phyloP scores from a whole-genome alignment of 2,113 vertebrate species.

The Ptychochromis oligacanthus region DNA sequence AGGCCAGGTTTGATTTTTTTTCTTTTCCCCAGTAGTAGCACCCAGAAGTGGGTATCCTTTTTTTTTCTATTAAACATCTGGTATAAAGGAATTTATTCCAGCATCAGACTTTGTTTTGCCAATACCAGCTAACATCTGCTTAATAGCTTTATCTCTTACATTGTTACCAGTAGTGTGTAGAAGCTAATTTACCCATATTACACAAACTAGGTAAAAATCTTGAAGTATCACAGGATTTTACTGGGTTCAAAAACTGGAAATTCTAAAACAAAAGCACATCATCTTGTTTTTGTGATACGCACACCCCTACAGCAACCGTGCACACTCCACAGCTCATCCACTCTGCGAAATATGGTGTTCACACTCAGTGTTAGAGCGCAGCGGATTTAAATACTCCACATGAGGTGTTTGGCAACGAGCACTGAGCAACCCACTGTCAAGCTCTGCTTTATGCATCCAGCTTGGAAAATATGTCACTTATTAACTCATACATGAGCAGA shows the following conservation, averaged over 20 bases:
- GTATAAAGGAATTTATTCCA: background rate
- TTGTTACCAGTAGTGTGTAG: too few species aligned
- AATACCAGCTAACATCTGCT: background rate
- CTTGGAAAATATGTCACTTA: slow-evolving; percentile 71
- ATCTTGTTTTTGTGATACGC: background rate
- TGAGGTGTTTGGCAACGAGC: slow-evolving; percentile 39
- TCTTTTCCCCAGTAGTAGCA: background rate
- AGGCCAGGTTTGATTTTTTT: background rate
- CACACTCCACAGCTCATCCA: background rate
- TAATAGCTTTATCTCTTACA: background rate
- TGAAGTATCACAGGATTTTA: background rate
- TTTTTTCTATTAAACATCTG: too few species aligned
- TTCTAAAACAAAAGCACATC: background rate
- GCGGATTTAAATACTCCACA: too few species aligned
- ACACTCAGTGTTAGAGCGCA: slow-evolving; percentile 9
- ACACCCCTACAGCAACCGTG: background rate
- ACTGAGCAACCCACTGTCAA: background rate
- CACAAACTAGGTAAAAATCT: background rate
- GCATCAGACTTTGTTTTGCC: background rate
- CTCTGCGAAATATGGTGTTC: background rate
- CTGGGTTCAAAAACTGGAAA: background rate
- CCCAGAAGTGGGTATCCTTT: background rate
- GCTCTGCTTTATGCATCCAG: slow-evolving; percentile 53
- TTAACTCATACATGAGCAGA: slow-evolving; percentile 58
- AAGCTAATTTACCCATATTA: background rate